Percentiles rank a stretch among this genome's conserved stretches.
These are phyloP conservation scores for Chitala chitala DNA, from an alignment of 2,113 vertebrate species.

Conservation along the genomic window DNA sequence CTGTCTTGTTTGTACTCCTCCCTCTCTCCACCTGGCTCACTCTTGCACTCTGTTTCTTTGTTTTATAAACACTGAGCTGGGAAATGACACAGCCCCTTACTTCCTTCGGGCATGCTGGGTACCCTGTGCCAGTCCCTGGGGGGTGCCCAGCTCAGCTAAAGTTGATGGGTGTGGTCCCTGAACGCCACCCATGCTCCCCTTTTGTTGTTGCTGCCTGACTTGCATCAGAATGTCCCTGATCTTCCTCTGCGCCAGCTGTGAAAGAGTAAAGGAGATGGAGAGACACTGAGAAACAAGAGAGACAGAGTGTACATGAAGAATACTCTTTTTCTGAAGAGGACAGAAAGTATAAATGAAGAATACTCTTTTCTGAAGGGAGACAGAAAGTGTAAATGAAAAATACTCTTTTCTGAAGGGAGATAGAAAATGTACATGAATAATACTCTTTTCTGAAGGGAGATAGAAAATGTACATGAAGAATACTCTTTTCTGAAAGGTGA, in stretches of 20 bases:
- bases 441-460: no score
- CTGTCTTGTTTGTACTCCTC: conserved; percentile 45
- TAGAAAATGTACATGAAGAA: no score
- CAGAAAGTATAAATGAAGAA: no score
- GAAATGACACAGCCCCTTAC: conserved; percentile 65
- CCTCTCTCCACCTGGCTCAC: conserved; percentile 61
- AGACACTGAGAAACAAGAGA: no score
- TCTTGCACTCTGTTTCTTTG: conserved; percentile 53
- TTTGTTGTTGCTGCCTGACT: conserved; percentile 85
- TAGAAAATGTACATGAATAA: no score
- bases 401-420: no score
- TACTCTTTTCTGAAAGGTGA: no score
- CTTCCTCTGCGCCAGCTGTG: conserved; percentile 87
- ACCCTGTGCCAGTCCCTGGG: conserved; percentile 55
- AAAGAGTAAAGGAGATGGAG: background rate
- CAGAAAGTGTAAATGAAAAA: no score
- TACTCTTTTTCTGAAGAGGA: no score
- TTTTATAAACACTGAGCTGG: conserved; percentile 25
- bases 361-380: no score
- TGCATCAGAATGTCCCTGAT: conserved; percentile 93
- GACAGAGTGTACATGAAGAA: no score
- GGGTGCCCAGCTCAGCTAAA: conserved; percentile 53
- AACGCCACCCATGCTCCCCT: conserved; percentile 69
- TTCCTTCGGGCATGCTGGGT: conserved; percentile 62
- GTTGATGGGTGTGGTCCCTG: conserved; percentile 50